Percentiles rank a stretch among this genome's conserved stretches.
Conservation (phyloP, 2,888 invertebrate species). For the Hirtodrosophila trivittata region DNA sequence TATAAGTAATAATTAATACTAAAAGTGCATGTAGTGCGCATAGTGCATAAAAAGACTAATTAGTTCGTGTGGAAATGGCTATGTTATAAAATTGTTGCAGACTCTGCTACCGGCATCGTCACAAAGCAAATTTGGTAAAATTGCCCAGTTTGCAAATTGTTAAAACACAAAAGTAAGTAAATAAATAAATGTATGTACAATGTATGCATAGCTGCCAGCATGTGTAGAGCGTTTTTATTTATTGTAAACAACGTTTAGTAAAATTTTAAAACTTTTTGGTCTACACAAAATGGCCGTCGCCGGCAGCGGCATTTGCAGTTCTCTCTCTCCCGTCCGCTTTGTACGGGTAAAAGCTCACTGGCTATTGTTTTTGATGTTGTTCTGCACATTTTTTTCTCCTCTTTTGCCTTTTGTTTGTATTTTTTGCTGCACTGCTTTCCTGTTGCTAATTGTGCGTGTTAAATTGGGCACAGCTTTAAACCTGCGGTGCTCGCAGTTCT, state of each 20-base stretch:
- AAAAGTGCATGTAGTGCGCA: too few relatives aligned
- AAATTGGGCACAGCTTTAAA: constrained; percentile 26
- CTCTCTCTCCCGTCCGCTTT: constrained; percentile 4
- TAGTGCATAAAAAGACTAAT: constrained; percentile 11
- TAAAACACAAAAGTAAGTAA: constrained; percentile 22
- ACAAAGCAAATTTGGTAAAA: constrained; percentile 16
- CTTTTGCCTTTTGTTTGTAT: background rate
- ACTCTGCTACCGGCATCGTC: constrained; percentile 5
- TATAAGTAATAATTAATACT: too few relatives aligned
- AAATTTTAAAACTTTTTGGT: constrained; percentile 18
- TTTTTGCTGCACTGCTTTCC: constrained; percentile 5
- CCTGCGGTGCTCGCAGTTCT: constrained; percentile 6
- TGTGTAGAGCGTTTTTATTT: constrained; percentile 35
- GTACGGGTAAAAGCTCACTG: constrained; percentile 15
- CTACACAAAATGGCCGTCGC: constrained; percentile 15
- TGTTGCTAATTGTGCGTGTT: constrained; percentile 33
- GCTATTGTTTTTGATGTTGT: constrained; percentile 6
- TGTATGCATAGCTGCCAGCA: constrained; percentile 9
- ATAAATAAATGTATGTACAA: background rate
- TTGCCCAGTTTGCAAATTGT: constrained; percentile 17
- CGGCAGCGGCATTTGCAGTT: constrained; percentile 14
- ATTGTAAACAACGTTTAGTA: constrained; percentile 34
- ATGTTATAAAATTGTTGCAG: constrained; percentile 6
- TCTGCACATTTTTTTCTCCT: background rate
- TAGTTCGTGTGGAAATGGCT: constrained; percentile 11